Conservation (phyloP, 1,140 invertebrate genomes). For the Trichonephila clavata region DNA sequence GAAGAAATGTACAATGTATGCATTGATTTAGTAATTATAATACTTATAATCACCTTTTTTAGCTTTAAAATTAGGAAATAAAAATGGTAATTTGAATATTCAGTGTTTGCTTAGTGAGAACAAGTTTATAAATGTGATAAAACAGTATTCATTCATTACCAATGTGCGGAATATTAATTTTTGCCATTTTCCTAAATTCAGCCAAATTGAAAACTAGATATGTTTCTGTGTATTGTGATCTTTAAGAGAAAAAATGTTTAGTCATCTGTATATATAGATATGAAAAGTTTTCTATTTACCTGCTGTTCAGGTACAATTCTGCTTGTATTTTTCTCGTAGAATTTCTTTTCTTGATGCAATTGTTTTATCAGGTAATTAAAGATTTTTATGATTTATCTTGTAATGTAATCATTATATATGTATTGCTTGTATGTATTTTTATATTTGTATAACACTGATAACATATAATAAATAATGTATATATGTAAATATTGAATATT, state of each 20-base stretch:
- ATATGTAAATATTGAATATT: constrained; percentile 24
- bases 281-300: background rate
- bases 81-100: no score
- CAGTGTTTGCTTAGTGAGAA: background rate
- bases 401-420: background rate
- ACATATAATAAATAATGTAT: background rate
- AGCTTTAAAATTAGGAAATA: no score
- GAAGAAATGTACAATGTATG: no score
- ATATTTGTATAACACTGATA: background rate
- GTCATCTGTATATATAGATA: background rate
- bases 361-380: constrained; percentile 21
- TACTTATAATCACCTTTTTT: no score
- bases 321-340: background rate
- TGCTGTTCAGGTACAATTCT: background rate
- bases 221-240: background rate
- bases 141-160: background rate
- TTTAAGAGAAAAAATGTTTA: background rate
- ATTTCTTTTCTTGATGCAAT: background rate
- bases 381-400: background rate
- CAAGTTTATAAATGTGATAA: background rate
- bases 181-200: background rate
- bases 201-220: constrained; percentile 3
- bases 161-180: background rate
- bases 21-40: no score
- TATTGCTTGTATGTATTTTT: constrained; percentile 19